Evolutionary conservation across 2,113 vertebrate species (phyloP).

Genomic region (Myotis brandtii): DNA sequence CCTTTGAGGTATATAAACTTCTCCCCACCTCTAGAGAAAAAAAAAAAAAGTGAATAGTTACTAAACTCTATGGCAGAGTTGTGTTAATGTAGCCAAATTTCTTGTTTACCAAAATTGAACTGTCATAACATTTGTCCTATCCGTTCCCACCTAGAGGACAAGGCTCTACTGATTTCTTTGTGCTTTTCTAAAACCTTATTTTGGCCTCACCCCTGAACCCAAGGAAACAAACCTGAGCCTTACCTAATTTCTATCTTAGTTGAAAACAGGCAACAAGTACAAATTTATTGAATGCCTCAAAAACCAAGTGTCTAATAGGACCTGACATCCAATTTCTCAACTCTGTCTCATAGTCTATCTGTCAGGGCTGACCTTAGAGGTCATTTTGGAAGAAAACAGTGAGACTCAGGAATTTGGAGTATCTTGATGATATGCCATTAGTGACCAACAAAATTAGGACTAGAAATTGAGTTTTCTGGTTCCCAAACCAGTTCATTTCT

Average conservation of each 20-base stretch:
- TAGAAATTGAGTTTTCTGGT: not conserved
- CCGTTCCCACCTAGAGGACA: not conserved
- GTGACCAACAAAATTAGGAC: not conserved
- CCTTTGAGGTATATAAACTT: conserved; percentile 56
- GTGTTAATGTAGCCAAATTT: not conserved
- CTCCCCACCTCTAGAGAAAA: not conserved
- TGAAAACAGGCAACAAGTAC: conserved; percentile 1
- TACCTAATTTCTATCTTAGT: not conserved
- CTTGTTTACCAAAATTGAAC: conserved; percentile 54
- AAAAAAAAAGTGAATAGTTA: not conserved
- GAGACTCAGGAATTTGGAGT: not conserved
- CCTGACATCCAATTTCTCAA: not conserved
- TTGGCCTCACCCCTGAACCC: conserved; percentile 28
- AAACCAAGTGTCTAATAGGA: not conserved
- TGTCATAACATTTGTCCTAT: conserved; percentile 8
- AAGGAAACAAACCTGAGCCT: conserved; percentile 43
- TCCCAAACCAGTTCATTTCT: not conserved
- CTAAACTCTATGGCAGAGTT: not conserved
- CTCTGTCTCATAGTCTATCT: not conserved
- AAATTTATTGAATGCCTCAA: not conserved
- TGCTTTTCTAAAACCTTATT: conserved; percentile 44
- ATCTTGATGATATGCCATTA: not conserved
- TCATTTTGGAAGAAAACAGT: not conserved
- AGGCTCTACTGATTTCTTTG: conserved; percentile 31
- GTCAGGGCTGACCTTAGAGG: not conserved